Percentiles rank a stretch among this genome's conserved stretches.
phyloP scores from a whole-genome alignment of 2,113 vertebrate species.

The Platichthys stellatus region DNA sequence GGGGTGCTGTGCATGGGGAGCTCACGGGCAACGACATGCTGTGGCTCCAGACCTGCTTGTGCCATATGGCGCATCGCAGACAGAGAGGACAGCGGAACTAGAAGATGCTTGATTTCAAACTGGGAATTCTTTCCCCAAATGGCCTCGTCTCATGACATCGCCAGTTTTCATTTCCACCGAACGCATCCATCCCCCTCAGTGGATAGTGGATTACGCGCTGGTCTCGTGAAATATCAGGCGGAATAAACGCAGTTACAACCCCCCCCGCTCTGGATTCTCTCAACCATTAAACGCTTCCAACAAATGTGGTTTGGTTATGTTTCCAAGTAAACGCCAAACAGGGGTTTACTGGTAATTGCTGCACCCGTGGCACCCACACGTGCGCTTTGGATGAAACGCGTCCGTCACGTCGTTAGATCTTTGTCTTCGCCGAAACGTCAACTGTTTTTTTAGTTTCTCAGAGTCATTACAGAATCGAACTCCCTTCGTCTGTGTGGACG shows the following conservation, averaged over 20 bases:
- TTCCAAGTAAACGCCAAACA: not conserved
- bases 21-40: not conserved
- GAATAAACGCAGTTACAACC: not conserved
- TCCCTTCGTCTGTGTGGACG: not conserved
- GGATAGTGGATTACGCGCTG: too few relatives aligned
- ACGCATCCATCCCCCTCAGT: not conserved
- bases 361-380: not conserved
- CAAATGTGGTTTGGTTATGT: not conserved
- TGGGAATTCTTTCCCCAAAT: not conserved
- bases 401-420: not conserved
- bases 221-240: not conserved
- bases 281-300: too few relatives aligned
- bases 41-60: slow-evolving; percentile 9
- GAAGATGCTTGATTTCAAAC: not conserved
- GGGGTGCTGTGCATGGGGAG: not conserved
- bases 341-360: too few relatives aligned
- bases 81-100: slow-evolving; percentile 8
- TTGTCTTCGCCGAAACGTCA: not conserved
- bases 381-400: slow-evolving; percentile 30
- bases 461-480: not conserved
- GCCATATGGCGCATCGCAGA: slow-evolving; percentile 24
- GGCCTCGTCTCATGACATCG: not conserved
- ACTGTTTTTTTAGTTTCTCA: not conserved
- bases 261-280: not conserved
- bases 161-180: not conserved